These are phyloP conservation scores for Bostrychus sinensis DNA, from an alignment of 2,113 vertebrate species.

Conservation along the genomic window DNA sequence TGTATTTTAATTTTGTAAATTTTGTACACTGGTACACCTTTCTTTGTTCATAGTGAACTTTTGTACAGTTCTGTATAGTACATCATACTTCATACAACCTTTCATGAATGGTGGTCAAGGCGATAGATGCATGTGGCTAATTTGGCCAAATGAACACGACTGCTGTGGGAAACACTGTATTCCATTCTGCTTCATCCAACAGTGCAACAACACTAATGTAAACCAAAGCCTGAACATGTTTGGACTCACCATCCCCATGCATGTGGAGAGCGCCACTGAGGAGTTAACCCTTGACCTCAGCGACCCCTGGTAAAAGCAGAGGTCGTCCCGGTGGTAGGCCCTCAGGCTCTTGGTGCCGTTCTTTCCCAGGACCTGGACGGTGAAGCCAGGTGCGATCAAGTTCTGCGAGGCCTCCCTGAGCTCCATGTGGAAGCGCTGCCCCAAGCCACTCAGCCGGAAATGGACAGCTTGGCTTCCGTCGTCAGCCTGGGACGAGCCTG, in stretches of 20 bases:
- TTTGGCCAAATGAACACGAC: too few species aligned
- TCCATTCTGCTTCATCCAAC: conserved; percentile 5
- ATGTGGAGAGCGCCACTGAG: conserved; percentile 88
- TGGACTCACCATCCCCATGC: conserved; percentile 88
- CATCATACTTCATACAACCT: too few species aligned
- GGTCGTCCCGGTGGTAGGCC: conserved; percentile 75
- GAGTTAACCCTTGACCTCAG: conserved; percentile 83
- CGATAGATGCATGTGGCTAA: too few species aligned
- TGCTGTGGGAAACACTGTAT: not conserved
- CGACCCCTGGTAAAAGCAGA: conserved; percentile 90
- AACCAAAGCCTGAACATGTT: conserved; percentile 34
- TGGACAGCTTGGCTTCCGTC: conserved; percentile 67
- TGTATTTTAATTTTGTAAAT: too few species aligned
- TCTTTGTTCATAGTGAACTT: too few species aligned
- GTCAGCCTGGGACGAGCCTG: conserved; percentile 13
- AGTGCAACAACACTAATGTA: conserved; percentile 15
- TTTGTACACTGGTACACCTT: too few species aligned
- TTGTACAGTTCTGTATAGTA: too few species aligned
- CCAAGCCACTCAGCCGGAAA: conserved; percentile 82
- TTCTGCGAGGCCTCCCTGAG: conserved; percentile 70
- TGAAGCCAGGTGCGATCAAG: conserved; percentile 85
- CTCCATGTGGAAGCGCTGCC: conserved; percentile 86
- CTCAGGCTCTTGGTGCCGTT: conserved; percentile 79
- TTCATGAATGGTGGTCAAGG: too few species aligned
- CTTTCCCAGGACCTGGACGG: conserved; percentile 83